Evolutionary conservation across 2,797 vertebrate species (phyloP).

Genomic region (Sciurus vulgaris): DNA sequence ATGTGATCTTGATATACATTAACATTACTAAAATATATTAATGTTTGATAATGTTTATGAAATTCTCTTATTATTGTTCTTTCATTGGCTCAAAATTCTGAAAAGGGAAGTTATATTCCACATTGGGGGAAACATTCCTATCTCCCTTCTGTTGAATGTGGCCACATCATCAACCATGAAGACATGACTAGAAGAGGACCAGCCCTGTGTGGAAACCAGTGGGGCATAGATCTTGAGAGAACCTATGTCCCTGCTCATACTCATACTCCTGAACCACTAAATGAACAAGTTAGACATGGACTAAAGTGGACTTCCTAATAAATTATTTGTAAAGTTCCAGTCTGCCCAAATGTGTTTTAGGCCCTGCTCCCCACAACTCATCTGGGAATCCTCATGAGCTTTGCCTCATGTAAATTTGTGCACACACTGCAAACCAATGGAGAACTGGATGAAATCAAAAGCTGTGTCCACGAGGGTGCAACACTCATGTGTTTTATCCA

Average conservation of each 20-base stretch:
- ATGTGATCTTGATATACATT: neutral
- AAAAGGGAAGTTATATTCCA: constrained; percentile 13
- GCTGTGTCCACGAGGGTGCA: neutral
- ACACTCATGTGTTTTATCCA: neutral
- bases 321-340: neutral
- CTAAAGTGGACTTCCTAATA: neutral
- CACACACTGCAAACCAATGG: neutral
- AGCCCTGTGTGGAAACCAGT: neutral
- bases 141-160: neutral
- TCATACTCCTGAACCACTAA: neutral
- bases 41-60: neutral
- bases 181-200: neutral
- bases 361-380: neutral
- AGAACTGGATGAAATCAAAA: neutral
- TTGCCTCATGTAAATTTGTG: neutral
- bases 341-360: neutral
- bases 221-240: neutral
- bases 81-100: neutral
- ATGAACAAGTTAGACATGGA: neutral
- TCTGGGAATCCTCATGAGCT: neutral
- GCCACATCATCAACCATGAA: neutral
- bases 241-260: neutral
- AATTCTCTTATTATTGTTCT: neutral
- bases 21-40: neutral
- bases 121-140: neutral